Conservation (phyloP, 2,113 vertebrate species). For the Baryphthengus martii region DNA sequence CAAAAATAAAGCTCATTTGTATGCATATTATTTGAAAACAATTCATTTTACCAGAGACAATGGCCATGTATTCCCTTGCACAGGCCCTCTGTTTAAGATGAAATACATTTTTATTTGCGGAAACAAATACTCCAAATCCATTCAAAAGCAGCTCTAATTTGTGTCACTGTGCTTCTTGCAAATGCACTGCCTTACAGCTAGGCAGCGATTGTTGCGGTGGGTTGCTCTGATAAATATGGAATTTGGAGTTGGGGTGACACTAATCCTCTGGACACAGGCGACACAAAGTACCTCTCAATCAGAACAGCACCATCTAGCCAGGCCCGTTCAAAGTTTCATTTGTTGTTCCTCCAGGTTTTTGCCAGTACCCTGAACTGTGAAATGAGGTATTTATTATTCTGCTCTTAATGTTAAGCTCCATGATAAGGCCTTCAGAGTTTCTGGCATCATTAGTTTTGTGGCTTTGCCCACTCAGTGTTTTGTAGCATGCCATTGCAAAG, state of each 20-base stretch:
- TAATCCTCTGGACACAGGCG: background rate
- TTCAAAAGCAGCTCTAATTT: background rate
- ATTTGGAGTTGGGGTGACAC: background rate
- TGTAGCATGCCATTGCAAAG: background rate
- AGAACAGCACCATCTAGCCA: background rate
- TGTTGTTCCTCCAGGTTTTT: background rate
- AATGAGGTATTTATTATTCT: background rate
- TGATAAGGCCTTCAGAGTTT: background rate
- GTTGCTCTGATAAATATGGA: background rate
- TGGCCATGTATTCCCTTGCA: background rate
- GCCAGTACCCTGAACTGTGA: background rate
- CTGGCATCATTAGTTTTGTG: background rate
- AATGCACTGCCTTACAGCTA: background rate
- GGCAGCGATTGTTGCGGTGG: background rate
- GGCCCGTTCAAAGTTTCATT: background rate
- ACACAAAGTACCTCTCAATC: background rate
- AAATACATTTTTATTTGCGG: background rate
- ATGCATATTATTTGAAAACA: background rate
- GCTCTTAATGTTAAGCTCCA: background rate
- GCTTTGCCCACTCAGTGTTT: background rate
- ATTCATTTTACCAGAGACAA: background rate
- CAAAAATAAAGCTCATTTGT: background rate
- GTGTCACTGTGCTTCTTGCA: background rate
- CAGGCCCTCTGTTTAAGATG: background rate
- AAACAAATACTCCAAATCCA: background rate